These are phyloP conservation scores for Cephalopholis sonnerati DNA, from an alignment of 2,113 vertebrate genomes.

Conservation along the genomic window DNA sequence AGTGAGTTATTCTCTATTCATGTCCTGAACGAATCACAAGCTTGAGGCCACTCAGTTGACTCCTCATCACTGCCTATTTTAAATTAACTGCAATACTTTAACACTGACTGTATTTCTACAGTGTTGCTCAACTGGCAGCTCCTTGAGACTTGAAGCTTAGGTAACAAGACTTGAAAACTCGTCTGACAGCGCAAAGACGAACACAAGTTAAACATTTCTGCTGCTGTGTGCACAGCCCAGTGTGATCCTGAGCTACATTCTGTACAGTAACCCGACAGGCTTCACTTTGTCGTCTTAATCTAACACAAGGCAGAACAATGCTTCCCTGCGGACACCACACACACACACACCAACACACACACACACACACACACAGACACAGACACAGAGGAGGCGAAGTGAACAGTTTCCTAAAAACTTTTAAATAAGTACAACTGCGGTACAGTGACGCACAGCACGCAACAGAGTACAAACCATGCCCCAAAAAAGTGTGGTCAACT, in stretches of 20 bases:
- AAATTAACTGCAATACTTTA: not conserved
- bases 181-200: constrained; percentile 2
- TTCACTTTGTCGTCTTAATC: constrained; percentile 6
- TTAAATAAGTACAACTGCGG: not conserved
- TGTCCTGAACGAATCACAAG: not conserved
- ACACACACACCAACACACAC: too few relatives aligned
- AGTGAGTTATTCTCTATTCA: not conserved
- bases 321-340: not conserved
- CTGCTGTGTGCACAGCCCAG: not conserved
- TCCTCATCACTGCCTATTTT: constrained; percentile 4
- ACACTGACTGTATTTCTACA: not conserved
- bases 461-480: constrained; percentile 35
- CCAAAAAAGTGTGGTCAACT: constrained; percentile 71
- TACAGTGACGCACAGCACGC: constrained; percentile 16
- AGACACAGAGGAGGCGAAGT: not conserved
- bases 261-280: constrained; percentile 30
- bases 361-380: too few relatives aligned
- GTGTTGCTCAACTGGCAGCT: not conserved
- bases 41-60: constrained; percentile 23
- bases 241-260: constrained; percentile 5
- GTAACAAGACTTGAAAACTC: not conserved
- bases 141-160: not conserved
- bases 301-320: constrained; percentile 18
- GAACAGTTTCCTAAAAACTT: constrained; percentile 8
- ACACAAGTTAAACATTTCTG: constrained; percentile 28